A percentile compares a stretch with the other conserved stretches of the same genome.
Evolutionary conservation across 1,140 invertebrate genomes (phyloP).

Genomic region (Diuraphis noxia): DNA sequence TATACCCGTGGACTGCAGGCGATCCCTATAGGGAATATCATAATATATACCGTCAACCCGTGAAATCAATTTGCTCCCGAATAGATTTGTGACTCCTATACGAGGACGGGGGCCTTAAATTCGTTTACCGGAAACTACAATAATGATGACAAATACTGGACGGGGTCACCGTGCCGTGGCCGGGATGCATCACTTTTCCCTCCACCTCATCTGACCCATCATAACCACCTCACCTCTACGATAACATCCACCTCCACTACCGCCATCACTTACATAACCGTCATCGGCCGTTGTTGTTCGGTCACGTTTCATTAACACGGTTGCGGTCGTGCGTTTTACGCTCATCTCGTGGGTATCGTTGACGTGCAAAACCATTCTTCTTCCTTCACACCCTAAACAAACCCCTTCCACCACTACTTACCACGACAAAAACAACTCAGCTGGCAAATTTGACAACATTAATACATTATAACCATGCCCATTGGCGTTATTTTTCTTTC

Average conservation of each 20-base stretch:
- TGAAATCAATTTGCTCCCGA: slow-evolving; percentile 24
- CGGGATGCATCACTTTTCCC: background rate
- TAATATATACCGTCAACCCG: background rate
- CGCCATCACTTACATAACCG: background rate
- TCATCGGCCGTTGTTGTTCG: background rate
- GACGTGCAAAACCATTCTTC: slow-evolving; percentile 31
- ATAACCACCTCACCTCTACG: background rate
- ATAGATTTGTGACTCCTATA: background rate
- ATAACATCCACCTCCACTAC: background rate
- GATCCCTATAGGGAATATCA: background rate
- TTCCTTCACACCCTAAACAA: background rate
- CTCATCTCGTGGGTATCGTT: background rate
- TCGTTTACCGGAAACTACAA: slow-evolving; percentile 39
- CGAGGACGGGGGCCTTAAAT: background rate
- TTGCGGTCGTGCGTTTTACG: slow-evolving; percentile 7
- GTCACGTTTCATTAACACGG: slow-evolving; percentile 45
- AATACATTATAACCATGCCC: background rate
- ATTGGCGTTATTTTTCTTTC: background rate
- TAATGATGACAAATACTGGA: slow-evolving; percentile 44
- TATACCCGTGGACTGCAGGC: background rate
- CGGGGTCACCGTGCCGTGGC: background rate
- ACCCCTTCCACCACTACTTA: accelerated
- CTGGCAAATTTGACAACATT: background rate
- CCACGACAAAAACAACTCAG: background rate
- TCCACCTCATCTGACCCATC: background rate